phyloP scores from a whole-genome alignment of 1,140 invertebrate genomes.

The Zaprionus tsacasi region DNA sequence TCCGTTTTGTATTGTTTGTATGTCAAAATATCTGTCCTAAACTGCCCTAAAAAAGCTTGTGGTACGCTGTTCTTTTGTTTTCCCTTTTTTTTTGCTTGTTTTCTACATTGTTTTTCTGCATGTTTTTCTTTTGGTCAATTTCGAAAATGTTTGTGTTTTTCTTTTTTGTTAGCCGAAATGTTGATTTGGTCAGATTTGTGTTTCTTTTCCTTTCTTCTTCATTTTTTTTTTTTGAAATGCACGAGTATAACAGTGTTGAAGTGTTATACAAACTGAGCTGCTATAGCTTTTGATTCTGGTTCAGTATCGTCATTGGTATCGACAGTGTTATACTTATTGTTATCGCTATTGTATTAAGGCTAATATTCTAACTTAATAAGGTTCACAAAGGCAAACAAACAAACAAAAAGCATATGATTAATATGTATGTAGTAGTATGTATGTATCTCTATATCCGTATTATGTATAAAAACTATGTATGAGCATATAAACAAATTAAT shows the following conservation, averaged over 20 bases:
- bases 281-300: constrained; percentile 20
- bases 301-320: constrained; percentile 2
- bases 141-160: constrained; percentile 31
- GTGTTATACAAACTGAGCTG: constrained; percentile 64
- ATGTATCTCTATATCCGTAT: neutral
- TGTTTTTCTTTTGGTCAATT: constrained; percentile 33
- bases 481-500: constrained; percentile 41
- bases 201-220: constrained; percentile 7
- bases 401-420: constrained; percentile 10
- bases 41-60: constrained; percentile 26
- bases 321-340: neutral
- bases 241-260: constrained; percentile 60
- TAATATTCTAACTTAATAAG: constrained; percentile 1
- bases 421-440: neutral
- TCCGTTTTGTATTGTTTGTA: constrained; percentile 36
- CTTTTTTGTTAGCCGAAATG: constrained; percentile 69
- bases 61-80: constrained; percentile 27
- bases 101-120: constrained; percentile 45
- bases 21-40: constrained; percentile 39
- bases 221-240: constrained; percentile 12
- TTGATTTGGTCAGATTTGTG: constrained; percentile 54
- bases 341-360: neutral
- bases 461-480: neutral
- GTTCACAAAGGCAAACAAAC: neutral
- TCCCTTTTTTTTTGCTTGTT: constrained; percentile 24